A percentile compares a stretch with the other conserved stretches of the same genome.
These are phyloP conservation scores for Arenaria interpres DNA, from an alignment of 2,113 vertebrate genomes.

Conservation along the genomic window DNA sequence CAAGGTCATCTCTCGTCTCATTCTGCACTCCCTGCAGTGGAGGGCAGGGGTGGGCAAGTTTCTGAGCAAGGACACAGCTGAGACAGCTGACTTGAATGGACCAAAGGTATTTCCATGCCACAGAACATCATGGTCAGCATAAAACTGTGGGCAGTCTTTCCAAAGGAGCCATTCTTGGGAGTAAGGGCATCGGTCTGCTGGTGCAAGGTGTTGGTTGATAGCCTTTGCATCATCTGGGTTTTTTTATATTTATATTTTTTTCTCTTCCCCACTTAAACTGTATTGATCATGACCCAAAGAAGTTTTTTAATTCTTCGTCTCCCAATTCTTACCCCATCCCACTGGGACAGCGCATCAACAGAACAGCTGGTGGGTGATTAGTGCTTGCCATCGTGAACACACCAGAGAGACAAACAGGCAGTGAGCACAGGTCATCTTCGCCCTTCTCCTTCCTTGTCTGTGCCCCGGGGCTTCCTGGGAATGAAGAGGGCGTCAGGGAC, in stretches of 20 bases:
- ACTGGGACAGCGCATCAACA: background rate
- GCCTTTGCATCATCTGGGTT: no score
- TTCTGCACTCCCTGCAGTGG: background rate
- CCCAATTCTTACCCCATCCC: background rate
- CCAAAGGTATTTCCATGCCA: background rate
- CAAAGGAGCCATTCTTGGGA: background rate
- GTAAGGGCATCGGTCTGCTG: no score
- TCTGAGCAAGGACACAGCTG: background rate
- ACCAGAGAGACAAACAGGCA: background rate
- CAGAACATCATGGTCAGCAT: background rate
- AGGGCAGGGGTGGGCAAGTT: background rate
- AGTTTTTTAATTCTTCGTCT: background rate
- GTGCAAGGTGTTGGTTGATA: no score
- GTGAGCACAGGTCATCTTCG: no score
- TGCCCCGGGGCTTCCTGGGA: background rate
- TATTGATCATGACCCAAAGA: background rate
- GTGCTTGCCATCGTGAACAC: background rate
- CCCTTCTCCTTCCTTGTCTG: background rate
- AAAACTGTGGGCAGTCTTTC: background rate
- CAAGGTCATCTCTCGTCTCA: background rate
- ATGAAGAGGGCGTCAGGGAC: no score
- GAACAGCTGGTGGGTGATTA: background rate
- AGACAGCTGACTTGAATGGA: background rate
- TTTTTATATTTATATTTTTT: background rate
- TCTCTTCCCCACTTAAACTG: background rate